Evolutionary conservation across 2,888 invertebrate species (phyloP).

Genomic region (Gymnosoma rotundatum): DNA sequence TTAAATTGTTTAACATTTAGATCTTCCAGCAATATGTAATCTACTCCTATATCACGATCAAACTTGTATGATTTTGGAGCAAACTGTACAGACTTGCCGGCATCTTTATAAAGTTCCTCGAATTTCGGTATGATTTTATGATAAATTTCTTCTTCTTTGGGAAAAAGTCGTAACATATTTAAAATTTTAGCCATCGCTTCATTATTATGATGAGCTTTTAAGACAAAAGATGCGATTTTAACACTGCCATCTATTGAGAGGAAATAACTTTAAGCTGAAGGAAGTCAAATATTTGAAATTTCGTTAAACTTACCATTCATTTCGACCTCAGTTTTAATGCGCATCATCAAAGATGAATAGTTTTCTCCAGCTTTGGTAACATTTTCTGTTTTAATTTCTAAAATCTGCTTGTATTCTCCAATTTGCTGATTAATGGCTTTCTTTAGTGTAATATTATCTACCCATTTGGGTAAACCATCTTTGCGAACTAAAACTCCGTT

Average conservation of each 20-base stretch:
- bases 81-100: constrained; percentile 76
- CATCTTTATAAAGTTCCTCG: constrained; percentile 76
- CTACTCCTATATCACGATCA: constrained; percentile 75
- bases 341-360: constrained; percentile 77
- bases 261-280: background rate
- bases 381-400: constrained; percentile 69
- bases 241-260: constrained; percentile 72
- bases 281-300: background rate
- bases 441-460: constrained; percentile 74
- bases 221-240: constrained; percentile 74
- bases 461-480: constrained; percentile 73
- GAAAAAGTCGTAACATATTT: constrained; percentile 75
- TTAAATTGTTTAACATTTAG: constrained; percentile 76
- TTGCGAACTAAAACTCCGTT: constrained; percentile 8
- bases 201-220: constrained; percentile 76
- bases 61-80: constrained; percentile 76
- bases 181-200: constrained; percentile 75
- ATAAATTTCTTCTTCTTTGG: constrained; percentile 80
- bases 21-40: constrained; percentile 80
- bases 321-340: constrained; percentile 76
- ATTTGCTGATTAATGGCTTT: constrained; percentile 74
- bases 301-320: constrained; percentile 73
- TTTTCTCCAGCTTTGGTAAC: constrained; percentile 75
- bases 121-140: constrained; percentile 78
- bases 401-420: constrained; percentile 75